phyloP scores from a whole-genome alignment of 2,797 vertebrate species.

The Amblyopsis hoosieri region DNA sequence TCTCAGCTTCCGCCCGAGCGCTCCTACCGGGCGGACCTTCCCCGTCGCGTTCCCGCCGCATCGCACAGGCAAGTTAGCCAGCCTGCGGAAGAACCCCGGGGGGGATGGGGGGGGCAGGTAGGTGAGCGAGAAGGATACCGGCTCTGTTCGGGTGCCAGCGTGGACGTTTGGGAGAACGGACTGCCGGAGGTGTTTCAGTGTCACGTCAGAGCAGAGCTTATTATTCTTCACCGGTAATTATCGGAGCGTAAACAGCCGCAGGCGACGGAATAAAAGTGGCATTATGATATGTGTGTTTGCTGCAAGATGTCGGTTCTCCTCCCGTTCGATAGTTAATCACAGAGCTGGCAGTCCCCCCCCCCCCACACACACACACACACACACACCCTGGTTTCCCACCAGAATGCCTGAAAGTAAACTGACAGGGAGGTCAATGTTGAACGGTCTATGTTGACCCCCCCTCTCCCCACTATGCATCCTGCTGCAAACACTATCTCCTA shows the following conservation, averaged over 20 bases:
- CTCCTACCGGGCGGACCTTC: constrained; percentile 57
- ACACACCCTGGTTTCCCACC: constrained; percentile 25
- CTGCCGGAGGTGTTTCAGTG: constrained; percentile 48
- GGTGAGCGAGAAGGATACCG: constrained; percentile 52
- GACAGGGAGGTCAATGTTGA: constrained; percentile 45
- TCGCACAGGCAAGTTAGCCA: constrained; percentile 61
- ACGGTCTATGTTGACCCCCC: constrained; percentile 15
- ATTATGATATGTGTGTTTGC: constrained; percentile 62
- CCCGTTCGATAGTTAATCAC: constrained; percentile 58
- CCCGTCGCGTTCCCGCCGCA: constrained; percentile 29
- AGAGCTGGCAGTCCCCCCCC: constrained; percentile 28
- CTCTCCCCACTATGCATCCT: background rate
- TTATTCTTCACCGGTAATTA: constrained; percentile 74
- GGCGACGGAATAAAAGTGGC: constrained; percentile 68
- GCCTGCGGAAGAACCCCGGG: constrained; percentile 66
- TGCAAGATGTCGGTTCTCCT: constrained; percentile 37
- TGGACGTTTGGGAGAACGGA: constrained; percentile 47
- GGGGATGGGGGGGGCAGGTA: constrained; percentile 65
- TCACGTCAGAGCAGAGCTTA: constrained; percentile 54
- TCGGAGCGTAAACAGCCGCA: constrained; percentile 70
- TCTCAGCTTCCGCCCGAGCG: constrained; percentile 68
- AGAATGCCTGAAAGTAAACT: constrained; percentile 25
- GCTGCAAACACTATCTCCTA: constrained; percentile 31
- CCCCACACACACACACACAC: constrained; percentile 1
- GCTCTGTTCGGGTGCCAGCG: constrained; percentile 45